Evolutionary conservation across 92 coral and sea anemone species (phyloP), one percentile per base, ranked within the genome.

Genomic region (Diadumene lineata): DNA sequence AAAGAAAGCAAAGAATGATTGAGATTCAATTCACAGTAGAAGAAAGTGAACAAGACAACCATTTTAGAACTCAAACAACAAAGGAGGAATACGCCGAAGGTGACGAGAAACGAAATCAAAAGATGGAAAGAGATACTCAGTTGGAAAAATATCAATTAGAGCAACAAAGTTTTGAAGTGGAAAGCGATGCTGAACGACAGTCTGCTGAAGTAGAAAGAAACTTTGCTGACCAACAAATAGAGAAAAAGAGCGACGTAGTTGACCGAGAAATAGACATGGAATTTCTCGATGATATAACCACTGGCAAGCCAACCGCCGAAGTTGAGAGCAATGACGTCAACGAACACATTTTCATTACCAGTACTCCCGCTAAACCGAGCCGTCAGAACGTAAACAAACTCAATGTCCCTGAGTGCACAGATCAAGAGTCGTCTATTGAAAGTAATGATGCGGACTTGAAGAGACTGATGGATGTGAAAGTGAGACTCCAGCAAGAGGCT

Each of bases 401-500:
- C 21, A 64, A 44, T 30, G 44, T 64, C 16, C 56, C 9, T 18
- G 32, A 44, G 1, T 11, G 23, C 27, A 56, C 22, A 4, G 17
- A 22, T 56, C 28, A 53, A 32, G 77, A 44, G 50, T 33, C 33
- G 50, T 31, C 43, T 16, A 28, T 60, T 1, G 21, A 34, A 33
- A 11, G 27, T 19, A 61, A 56, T 56, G 66, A 72, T 57, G 82
- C 28, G 18, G 64, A 69, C 75, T 78, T 78, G 22, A 78, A 46
- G 34, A 62, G 82, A 55, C 82, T 78, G 28, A 56, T 78, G 64
- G 75, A 78, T 28, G 82, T 78, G 16, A 78, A 78, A 68, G 69
- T 30, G 16, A 78, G 48, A 32, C 69, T 78, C 9, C 75, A 68
- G 50, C 60, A 55, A 55, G 82, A 78, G 51, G 82, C 81, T 16